Evolutionary conservation across 2,888 invertebrate genomes (phyloP), one percentile per base, ranked within the genome.

Genomic region (Andrena marginata): DNA sequence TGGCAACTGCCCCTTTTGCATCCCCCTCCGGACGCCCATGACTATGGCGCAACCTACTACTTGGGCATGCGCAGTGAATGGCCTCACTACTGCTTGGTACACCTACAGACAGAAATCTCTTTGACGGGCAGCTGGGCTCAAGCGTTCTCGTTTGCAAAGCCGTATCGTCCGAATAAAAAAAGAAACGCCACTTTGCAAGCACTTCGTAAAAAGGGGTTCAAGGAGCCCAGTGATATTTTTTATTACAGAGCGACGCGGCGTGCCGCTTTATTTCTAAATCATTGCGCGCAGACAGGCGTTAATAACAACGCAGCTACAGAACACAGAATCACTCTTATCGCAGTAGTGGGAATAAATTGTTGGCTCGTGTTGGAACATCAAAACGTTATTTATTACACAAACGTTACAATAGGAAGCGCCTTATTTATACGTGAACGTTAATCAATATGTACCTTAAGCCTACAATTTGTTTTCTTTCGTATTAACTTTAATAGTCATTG

Each of bases 371-470:
- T 54, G 8, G 35, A 82, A 59, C 63, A 82, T 72, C 26, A 59
- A 33, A 69, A 73, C 42, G 33, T 67, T 60, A 63, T 83, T 83
- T 83, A 83, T 83, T 82, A 60, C 20, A 54, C 33, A 82, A 60
- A 65, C 16, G 20, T 42, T 83, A 82, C 77, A 83, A 69, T 70
- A 62, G 16, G 26, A 81, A 71, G 76, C 81, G 20, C 56, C 42
- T 81, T 81, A 77, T 69, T 7, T 64, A 75, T 59, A 59, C 20
- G 23, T 56, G 60, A 67, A 56, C 20, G 13, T 42, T 49, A 20
- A 20, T 54, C 5, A 49, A 26, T 20, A 23, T 26, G 29, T 64
- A 62, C 48, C 64, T 69, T 81, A 80, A 7, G 31, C n/a, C 59
- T 68, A 80, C 33, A 75, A 42, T 42, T 42, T 4, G 13, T 0